Base-by-base conservation (phyloP, 2,797 vertebrate species). In the Onychomys torridus region DNA sequence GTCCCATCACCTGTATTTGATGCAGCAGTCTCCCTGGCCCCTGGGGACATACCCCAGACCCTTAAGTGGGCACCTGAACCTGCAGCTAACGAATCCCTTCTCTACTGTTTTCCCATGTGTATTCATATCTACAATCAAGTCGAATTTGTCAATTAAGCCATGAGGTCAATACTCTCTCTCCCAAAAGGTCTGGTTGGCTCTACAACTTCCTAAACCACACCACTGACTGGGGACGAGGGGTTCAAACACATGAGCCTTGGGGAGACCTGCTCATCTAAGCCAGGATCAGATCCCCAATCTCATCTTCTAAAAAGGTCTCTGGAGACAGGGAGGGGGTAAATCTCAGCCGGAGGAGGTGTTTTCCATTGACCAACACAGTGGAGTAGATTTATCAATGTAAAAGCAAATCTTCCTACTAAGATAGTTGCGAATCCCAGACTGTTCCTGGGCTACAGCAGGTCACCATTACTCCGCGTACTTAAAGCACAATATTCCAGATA, bases 181-280 rank as follows among this genome's bases (percentile, higher is more conserved):
- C 23, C 8, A 23, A 67, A 67, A 85, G 6, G 34, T 69, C 63
- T 86, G 52, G 19, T 27, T 69, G 43, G 32, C 16, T 69, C 82
- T 25, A 32, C 3, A 34, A 34, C 29, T 46, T 67, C 29, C 29
- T 85, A 49, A 67, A 13, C 2, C 0, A 19, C 21, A 49, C 82
- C 29, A 23, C 17, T 3, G 12, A 11, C 19, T 67, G 29, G 6
- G 82, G 29, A 14, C 0, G 1, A 49, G 40, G 43, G 14, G 6
- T 67, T 67, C 27, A 85, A 49, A 67, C 10, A 34, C 17, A 8
- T 84, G 82, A 65, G 10, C 29, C 40, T 49, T 61, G n/a, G 83
- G 40, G 40, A 67, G 43, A 85, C 9, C 34, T 25, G 11, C 11
- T 69, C 65, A 10, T 8, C 9, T n/a, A 61, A 77, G 29, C 21